These are phyloP conservation scores for Pristionchus mayeri DNA, from an alignment of 2,888 invertebrate species.

Conservation along the genomic window DNA sequence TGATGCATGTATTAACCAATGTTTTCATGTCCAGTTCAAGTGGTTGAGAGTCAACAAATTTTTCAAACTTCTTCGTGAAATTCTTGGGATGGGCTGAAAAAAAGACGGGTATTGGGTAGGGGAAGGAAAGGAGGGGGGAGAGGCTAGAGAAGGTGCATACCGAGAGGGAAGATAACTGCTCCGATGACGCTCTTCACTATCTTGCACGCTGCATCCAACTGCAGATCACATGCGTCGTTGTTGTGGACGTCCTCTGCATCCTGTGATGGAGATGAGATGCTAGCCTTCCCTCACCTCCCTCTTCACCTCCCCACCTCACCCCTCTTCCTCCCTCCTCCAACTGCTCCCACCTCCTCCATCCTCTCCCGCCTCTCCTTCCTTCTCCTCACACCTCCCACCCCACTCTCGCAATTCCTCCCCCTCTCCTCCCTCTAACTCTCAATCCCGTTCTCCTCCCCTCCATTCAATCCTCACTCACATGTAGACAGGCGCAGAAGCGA, in stretches of 20 bases:
- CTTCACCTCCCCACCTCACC: too few species aligned
- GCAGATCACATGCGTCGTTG: background rate
- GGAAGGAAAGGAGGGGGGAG: background rate
- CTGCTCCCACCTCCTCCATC: too few species aligned
- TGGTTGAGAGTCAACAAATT: background rate
- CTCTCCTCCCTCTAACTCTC: too few species aligned
- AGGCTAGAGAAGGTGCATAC: background rate
- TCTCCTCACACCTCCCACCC: too few species aligned
- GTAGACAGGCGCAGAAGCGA: conserved; percentile 6
- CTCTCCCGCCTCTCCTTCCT: too few species aligned
- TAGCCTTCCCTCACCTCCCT: too few species aligned
- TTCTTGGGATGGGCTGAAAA: conserved; percentile 13
- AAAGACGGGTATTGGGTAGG: too few species aligned
- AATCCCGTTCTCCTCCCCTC: too few species aligned
- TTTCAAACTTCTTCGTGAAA: conserved; percentile 22
- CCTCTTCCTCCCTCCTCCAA: too few species aligned
- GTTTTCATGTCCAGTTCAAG: conserved; percentile 21
- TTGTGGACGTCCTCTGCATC: conserved; percentile 6
- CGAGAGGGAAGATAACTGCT: background rate
- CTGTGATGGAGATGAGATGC: too few species aligned
- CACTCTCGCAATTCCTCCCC: too few species aligned
- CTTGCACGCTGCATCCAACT: conserved; percentile 22
- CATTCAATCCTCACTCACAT: background rate
- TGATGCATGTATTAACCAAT: background rate
- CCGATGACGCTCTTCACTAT: background rate